phyloP scores from a whole-genome alignment of 2,888 invertebrate genomes.

The Aquatica leii region DNA sequence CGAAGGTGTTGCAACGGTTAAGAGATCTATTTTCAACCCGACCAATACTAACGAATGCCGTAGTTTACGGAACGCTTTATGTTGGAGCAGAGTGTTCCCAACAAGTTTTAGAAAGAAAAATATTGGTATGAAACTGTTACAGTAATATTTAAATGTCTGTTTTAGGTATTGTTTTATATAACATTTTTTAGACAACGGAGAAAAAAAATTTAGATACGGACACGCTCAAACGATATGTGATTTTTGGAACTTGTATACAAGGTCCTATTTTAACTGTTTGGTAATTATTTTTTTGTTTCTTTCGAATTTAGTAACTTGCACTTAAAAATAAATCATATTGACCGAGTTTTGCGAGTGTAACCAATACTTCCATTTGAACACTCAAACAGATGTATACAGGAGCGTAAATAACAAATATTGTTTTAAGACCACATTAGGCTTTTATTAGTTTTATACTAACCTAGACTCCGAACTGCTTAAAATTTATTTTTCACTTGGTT shows the following conservation, averaged over 20 bases:
- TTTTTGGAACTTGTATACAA: constrained; percentile 68
- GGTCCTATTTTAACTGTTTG: constrained; percentile 70
- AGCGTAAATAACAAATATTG: too few relatives aligned
- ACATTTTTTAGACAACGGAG: constrained; percentile 48
- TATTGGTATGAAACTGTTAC: constrained; percentile 65
- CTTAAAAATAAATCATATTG: too few relatives aligned
- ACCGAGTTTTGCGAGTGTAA: too few relatives aligned
- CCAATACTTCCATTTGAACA: too few relatives aligned
- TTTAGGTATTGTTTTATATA: constrained; percentile 19
- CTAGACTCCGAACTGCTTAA: too few relatives aligned
- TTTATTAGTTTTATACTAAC: too few relatives aligned
- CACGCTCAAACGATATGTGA: constrained; percentile 66
- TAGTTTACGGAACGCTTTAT: constrained; percentile 80
- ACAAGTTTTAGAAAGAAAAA: constrained; percentile 74
- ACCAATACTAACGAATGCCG: constrained; percentile 63
- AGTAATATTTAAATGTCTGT: constrained; percentile 16
- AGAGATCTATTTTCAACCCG: constrained; percentile 56
- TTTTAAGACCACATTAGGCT: too few relatives aligned
- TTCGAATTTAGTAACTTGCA: too few relatives aligned
- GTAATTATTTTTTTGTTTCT: constrained; percentile 56
- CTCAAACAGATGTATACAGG: too few relatives aligned
- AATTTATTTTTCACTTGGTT: too few relatives aligned
- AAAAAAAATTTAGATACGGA: constrained; percentile 61
- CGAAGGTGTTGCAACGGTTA: constrained; percentile 24
- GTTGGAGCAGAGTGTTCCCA: constrained; percentile 82